Evolutionary conservation across 2,797 vertebrate species (phyloP), one percentile per base, ranked within the genome.

Genomic region (Harpagifer antarcticus): DNA sequence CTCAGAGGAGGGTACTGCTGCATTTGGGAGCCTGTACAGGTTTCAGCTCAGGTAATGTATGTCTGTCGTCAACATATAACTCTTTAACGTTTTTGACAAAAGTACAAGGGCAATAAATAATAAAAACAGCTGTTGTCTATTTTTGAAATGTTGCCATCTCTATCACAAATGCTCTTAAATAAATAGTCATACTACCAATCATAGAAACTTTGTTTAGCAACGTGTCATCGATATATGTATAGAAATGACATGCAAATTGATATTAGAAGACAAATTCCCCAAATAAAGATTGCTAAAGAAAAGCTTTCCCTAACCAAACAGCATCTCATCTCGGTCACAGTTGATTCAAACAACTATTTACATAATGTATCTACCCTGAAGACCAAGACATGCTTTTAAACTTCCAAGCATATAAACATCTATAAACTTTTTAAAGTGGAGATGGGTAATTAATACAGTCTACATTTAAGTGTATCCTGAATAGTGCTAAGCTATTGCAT

Each of bases 1-100:
- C 44, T 53, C 20, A 61, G 67, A 12, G 17, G 17, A 55, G 27
- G 56, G 45, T 62, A 73, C 43, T 55, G 9, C 13, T 70, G 55
- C 57, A 16, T 59, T 70, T n/a, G 23, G 5, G 9, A 47, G 37
- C 47, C 78, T 20, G 50, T 31, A 44, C 15, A 53, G 10, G 19
- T 42, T 66, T 52, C 17, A 71, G 23, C 9, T 64, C 37, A 43
- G 37, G 52, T 23, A 33, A 52, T 3, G 4, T 7, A 27, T 37
- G 33, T 37, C 33, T 37, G 33, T 37, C 33, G 2, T 37, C 33
- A 37, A 6, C 33, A 37, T 37, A 9, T 37, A 37, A 67, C 27
- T 49, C 20, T 23, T 49, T 16, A 23, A 27, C 33, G 3, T 1
- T 16, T 58, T 19, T 13, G 12, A 40, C 16, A 48, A 48, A 20